These are phyloP conservation scores for Gymnocephalus cernua DNA, from an alignment of 2,113 vertebrate species.

Conservation along the genomic window DNA sequence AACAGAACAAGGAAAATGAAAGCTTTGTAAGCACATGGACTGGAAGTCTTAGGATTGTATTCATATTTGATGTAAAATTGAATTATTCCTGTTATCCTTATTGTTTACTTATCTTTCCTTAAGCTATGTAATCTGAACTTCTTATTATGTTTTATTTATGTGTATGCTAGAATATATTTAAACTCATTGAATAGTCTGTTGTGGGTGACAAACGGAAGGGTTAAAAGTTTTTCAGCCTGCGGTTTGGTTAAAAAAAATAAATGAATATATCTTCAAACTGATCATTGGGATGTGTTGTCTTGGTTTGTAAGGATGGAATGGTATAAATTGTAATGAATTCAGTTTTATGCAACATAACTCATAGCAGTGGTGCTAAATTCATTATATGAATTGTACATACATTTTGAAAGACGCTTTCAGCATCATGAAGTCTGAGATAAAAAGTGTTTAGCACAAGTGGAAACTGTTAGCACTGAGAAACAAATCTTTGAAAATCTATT, in stretches of 20 bases:
- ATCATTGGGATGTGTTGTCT: constrained; percentile 9
- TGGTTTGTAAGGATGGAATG: background rate
- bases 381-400: constrained; percentile 14
- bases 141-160: constrained; percentile 53
- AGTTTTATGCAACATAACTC: constrained; percentile 1
- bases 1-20: constrained; percentile 26
- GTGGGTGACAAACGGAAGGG: constrained; percentile 45
- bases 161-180: constrained; percentile 58
- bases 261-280: constrained; percentile 64
- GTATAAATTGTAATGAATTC: constrained; percentile 9
- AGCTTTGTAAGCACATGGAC: constrained; percentile 62
- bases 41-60: constrained; percentile 71
- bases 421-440: constrained; percentile 9
- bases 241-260: constrained; percentile 66
- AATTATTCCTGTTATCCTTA: constrained; percentile 45
- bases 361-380: background rate
- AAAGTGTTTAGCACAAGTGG: constrained; percentile 1
- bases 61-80: constrained; percentile 55
- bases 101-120: constrained; percentile 59
- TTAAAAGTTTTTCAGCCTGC: constrained; percentile 66
- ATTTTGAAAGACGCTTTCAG: constrained; percentile 20
- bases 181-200: constrained; percentile 48
- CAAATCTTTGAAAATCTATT: constrained; percentile 29
- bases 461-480: background rate
- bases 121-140: constrained; percentile 42